Base-by-base conservation (phyloP, 1,140 invertebrate genomes). In the Papilio polytes region DNA sequence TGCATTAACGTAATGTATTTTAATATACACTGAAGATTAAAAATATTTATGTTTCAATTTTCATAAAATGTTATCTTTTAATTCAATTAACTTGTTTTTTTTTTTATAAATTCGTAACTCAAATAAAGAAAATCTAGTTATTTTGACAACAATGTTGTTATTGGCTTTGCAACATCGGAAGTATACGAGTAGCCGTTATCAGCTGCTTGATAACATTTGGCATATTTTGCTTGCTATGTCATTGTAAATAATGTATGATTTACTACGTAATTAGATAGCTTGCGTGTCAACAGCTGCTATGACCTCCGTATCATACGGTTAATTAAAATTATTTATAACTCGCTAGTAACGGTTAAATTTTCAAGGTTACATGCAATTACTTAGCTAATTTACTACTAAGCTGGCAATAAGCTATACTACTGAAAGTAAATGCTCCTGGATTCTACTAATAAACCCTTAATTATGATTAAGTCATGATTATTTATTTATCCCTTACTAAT, bases 211-310 rank as follows among this genome's bases (percentile, higher is more conserved):
- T 76, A 76, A 76, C 74, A 76, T 76, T 76, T 76, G 74, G 74
- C 74, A 76, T 46, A 76, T 76, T 76, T 76, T 44, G 74, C 74
- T 51, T 31, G 41, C 74, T 9, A 31, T 73, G 72, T 73, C 72
- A 73, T 73, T 73, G 36, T 73, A 73, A 73, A 73, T 73, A n/a
- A 44, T 44, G 36, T 41, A 73, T 20, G 74, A 76, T 74, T 74
- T 74, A 72, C 31, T 72, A 74, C 41, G 73, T 74, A 44, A 74
- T 48, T 22, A 74, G 73, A 74, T 48, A 74, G 20, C 44, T 74
- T 20, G 73, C n/a, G n/a, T 76, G 74, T 46, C 74, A 53, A 46
- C 41, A 26, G n/a, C 44, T 36, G 15, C 72, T 0, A 9, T 22
- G 74, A 76, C 74, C 74, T 76, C n/a, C 10, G 8, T 26, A 63